Evolutionary conservation across 2,113 vertebrate species (phyloP).

Genomic region (Elephantulus edwardii): DNA sequence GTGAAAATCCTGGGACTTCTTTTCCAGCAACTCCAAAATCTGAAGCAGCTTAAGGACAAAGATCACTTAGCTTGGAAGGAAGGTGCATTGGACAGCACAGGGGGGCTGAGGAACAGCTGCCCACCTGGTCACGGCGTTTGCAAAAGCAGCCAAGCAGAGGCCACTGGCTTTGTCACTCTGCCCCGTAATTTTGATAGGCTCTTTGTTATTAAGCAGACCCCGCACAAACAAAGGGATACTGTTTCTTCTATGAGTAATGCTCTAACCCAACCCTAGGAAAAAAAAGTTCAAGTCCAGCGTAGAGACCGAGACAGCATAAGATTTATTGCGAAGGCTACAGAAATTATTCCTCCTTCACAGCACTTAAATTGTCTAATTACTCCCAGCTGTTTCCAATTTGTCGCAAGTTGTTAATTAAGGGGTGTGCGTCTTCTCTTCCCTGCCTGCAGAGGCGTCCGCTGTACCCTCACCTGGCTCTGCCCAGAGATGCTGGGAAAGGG

Average conservation of each 20-base stretch:
- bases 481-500: too few species aligned
- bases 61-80: slow-evolving; percentile 68
- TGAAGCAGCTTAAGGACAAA: slow-evolving; percentile 55
- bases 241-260: slow-evolving; percentile 97
- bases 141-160: slow-evolving; percentile 73
- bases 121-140: slow-evolving; percentile 30
- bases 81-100: slow-evolving; percentile 39
- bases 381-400: slow-evolving; percentile 96
- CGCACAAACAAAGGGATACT: slow-evolving; percentile 93
- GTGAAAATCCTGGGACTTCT: neutral
- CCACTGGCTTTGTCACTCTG: slow-evolving; percentile 80
- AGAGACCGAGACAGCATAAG: slow-evolving; percentile 94
- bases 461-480: neutral
- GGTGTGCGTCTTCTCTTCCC: slow-evolving; percentile 83
- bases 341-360: slow-evolving; percentile 98
- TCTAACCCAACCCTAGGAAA: slow-evolving; percentile 86
- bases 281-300: slow-evolving; percentile 89
- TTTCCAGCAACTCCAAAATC: slow-evolving; percentile 52
- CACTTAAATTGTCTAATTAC: slow-evolving; percentile 99
- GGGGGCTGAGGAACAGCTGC: slow-evolving; percentile 67
- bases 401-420: slow-evolving; percentile 91
- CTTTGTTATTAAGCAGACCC: slow-evolving; percentile 96
- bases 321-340: slow-evolving; percentile 97
- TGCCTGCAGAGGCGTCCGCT: neutral
- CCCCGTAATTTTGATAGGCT: slow-evolving; percentile 75